phyloP scores from a whole-genome alignment of 2,113 vertebrate species.

The Odocoileus hemionus region DNA sequence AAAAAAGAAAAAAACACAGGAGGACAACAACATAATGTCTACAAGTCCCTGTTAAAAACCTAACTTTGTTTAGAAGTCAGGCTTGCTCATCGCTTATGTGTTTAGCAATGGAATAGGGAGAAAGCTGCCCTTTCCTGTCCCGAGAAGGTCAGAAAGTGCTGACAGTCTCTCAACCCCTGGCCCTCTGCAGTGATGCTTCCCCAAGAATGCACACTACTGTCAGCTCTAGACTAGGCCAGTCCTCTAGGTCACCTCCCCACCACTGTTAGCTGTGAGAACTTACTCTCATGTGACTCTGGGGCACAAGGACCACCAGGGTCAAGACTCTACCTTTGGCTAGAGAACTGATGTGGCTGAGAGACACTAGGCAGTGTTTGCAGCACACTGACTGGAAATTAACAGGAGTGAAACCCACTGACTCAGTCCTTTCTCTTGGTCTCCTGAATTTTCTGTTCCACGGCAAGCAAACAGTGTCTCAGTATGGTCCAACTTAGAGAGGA shows the following conservation, averaged over 20 bases:
- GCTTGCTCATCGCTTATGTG: background rate
- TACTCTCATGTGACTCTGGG: background rate
- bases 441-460: background rate
- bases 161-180: background rate
- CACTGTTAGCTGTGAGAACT: background rate
- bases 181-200: too few species aligned
- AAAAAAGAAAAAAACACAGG: background rate
- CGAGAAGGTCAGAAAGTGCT: background rate
- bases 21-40: background rate
- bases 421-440: background rate
- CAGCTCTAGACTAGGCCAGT: background rate
- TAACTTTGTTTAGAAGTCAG: background rate
- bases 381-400: background rate
- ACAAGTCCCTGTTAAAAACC: background rate
- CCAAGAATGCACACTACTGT: background rate
- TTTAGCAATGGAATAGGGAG: background rate
- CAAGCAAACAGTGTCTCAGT: background rate
- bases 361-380: background rate
- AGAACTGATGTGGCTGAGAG: background rate
- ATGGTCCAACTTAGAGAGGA: background rate
- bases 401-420: background rate
- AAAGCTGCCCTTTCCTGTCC: background rate
- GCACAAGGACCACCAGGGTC: background rate
- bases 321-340: background rate
- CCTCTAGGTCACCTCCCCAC: background rate